Evolutionary conservation across 2,113 vertebrate species (phyloP), one percentile per base, ranked within the genome.

Genomic region (Catharus minimus): DNA sequence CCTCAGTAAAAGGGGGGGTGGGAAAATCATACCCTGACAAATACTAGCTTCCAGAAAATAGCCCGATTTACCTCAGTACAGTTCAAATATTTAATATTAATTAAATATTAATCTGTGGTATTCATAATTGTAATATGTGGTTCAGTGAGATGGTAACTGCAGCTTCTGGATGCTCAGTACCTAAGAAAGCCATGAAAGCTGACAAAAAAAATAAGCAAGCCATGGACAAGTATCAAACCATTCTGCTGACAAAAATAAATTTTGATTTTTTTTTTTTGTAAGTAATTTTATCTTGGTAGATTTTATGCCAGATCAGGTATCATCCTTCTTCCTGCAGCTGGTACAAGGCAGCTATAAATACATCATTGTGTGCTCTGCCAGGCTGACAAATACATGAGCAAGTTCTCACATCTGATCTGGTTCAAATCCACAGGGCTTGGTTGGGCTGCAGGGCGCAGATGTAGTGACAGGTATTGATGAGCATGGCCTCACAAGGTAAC

Each of bases 311-410:
- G 85, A 91, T 91, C 85, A 89, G 71, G 66, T 87, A 88, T 89
- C 92, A 89, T 78, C 61, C 62, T 75, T 64, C 71, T 87, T 91
- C 78, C 93, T 87, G 88, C 93, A 92, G 88, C 95, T 94, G 88
- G 88, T 75, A 82, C 0, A 3, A 84, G 53, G 41, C 74, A 89
- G 74, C 74, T 91, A 84, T 82, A 92, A 95, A 94, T 85, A 92
- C 57, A 66, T 68, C 78, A 75, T 82, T 61, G 62, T 85, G 58
- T 44, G 49, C 58, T 68, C 66, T 68, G 85, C 88, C 79, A 82
- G 76, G 71, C 57, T 71, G 66, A 72, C 57, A 89, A 71, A 78
- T 56, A 41, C 11, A 4, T 2, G 2, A 81, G 61, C 74, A 71
- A 86, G 52, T 89, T 83, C 83, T 83, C 41, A 33, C 68, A 86